Evolutionary conservation across 30 jellyfish, hydroid and myxozoan genomes (phyloP).

Genomic region (Hydractinia echinata): DNA sequence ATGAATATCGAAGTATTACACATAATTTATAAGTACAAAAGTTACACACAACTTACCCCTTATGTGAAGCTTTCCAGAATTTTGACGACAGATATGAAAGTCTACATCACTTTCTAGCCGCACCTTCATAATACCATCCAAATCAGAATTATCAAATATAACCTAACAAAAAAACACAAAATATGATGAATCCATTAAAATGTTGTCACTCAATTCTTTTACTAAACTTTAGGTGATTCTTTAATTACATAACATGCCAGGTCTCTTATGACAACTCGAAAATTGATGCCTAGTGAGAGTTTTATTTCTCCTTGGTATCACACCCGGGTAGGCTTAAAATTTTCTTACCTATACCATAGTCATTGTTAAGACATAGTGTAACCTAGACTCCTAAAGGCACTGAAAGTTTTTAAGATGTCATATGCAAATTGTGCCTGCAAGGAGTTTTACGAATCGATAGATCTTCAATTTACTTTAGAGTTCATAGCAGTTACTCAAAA

Average conservation of each 20-base stretch:
- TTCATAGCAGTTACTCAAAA: too few relatives aligned
- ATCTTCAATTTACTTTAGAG: too few relatives aligned
- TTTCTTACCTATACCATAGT: too few relatives aligned
- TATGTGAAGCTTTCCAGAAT: slow-evolving; percentile 25
- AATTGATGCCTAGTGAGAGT: too few relatives aligned
- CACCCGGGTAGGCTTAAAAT: too few relatives aligned
- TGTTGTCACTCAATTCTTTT: slow-evolving; percentile 1
- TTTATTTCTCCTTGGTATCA: too few relatives aligned
- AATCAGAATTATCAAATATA: slow-evolving; percentile 39
- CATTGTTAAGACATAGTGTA: too few relatives aligned
- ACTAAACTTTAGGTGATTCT: background rate
- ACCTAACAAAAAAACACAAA: slow-evolving; percentile 19
- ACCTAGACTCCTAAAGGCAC: too few relatives aligned
- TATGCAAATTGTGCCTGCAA: too few relatives aligned
- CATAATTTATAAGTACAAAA: background rate
- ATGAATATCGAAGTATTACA: background rate
- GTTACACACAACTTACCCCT: background rate
- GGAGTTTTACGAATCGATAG: too few relatives aligned
- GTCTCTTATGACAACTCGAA: background rate
- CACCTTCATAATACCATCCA: slow-evolving; percentile 49
- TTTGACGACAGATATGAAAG: slow-evolving; percentile 34
- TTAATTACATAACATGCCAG: background rate
- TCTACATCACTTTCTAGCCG: slow-evolving; percentile 24
- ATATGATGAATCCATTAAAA: background rate
- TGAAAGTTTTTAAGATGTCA: too few relatives aligned